phyloP scores from a whole-genome alignment of 2,888 invertebrate species.

The Scaptomyza caliginosa region DNA sequence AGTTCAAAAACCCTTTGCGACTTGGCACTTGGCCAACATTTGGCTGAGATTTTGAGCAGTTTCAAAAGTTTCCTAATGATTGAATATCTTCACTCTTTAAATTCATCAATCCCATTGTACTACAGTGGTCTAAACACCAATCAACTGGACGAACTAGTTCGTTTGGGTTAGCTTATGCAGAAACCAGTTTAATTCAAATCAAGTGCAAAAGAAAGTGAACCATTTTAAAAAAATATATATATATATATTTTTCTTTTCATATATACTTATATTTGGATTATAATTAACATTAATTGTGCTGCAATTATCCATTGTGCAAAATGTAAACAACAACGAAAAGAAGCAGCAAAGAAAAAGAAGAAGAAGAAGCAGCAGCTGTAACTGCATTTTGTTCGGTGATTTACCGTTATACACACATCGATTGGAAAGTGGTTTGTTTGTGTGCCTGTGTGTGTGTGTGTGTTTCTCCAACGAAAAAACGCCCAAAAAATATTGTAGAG shows the following conservation, averaged over 20 bases:
- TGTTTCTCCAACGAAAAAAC: slow-evolving; percentile 2
- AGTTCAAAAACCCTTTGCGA: no score
- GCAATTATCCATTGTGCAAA: slow-evolving; percentile 14
- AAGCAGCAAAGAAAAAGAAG: slow-evolving; percentile 12
- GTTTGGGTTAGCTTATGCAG: slow-evolving; percentile 22
- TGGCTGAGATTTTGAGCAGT: no score
- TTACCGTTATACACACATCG: slow-evolving; percentile 63
- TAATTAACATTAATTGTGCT: slow-evolving; percentile 37
- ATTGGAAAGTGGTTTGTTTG: slow-evolving; percentile 71
- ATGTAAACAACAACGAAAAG: no score
- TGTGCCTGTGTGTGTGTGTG: neutral
- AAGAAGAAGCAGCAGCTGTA: slow-evolving; percentile 18
- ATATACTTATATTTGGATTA: slow-evolving; percentile 4
- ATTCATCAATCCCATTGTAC: no score
- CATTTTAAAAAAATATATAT: slow-evolving; percentile 49
- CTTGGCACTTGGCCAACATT: no score
- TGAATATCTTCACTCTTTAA: no score
- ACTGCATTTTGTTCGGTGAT: slow-evolving; percentile 62
- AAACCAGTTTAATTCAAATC: slow-evolving; percentile 74
- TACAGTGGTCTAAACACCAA: neutral
- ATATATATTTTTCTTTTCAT: slow-evolving; percentile 5
- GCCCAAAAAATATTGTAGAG: slow-evolving; percentile 29
- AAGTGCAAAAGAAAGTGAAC: slow-evolving; percentile 76
- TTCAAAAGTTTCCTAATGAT: no score
- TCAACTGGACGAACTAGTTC: slow-evolving; percentile 34